These are phyloP conservation scores for Axinella damicornis DNA, from an alignment of 37 sponge, comb jelly and placozoan genomes.

Conservation along the genomic window DNA sequence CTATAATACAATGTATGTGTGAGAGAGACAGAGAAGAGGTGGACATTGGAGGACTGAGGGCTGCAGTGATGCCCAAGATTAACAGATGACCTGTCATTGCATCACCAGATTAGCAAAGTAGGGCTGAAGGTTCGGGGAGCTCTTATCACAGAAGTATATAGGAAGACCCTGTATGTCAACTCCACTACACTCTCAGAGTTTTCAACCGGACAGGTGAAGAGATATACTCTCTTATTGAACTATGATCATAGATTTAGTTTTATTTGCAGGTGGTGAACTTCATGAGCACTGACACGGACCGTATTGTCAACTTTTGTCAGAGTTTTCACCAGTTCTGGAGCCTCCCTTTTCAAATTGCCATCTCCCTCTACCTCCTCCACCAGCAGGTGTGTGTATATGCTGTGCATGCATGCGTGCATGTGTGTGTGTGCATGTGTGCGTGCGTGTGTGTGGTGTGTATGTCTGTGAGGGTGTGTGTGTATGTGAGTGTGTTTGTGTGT, in stretches of 20 bases:
- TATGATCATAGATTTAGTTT: not conserved
- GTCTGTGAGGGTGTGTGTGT: no score
- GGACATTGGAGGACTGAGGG: no score
- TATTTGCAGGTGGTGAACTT: conserved; percentile 85
- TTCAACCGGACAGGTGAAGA: conserved; percentile 82
- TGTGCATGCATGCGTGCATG: no score
- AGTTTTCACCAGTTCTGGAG: conserved; percentile 99
- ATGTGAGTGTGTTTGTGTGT: no score
- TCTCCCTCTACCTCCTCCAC: conserved; percentile 89
- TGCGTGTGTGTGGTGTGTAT: no score
- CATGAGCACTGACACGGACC: conserved; percentile 95
- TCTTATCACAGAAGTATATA: conserved; percentile 85
- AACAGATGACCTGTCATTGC: not conserved
- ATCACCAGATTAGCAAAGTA: conserved; percentile 83
- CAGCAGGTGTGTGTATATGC: conserved; percentile 64
- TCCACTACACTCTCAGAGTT: conserved; percentile 67
- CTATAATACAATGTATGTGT: no score
- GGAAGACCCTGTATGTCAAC: conserved; percentile 86
- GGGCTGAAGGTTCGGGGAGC: conserved; percentile 84
- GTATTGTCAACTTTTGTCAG: conserved; percentile 85
- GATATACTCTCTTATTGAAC: not conserved
- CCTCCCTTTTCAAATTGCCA: conserved; percentile 90
- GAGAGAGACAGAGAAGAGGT: no score
- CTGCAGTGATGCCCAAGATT: no score
- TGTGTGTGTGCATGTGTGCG: no score